A percentile compares a stretch with the other conserved stretches of the same genome.
Conservation (phyloP, 2,797 vertebrate species). For the Cheracebus regulus region DNA sequence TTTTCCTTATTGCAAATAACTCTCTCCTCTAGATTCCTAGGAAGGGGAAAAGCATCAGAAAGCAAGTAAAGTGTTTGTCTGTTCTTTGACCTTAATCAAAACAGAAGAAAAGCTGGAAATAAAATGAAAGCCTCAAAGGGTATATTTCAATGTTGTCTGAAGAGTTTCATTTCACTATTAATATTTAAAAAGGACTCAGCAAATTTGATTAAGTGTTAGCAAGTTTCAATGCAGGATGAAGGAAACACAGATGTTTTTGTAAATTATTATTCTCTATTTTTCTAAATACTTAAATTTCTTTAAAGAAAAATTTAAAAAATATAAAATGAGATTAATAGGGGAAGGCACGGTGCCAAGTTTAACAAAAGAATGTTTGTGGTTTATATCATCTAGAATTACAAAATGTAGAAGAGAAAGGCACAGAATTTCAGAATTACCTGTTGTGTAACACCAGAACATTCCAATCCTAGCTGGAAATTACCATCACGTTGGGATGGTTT, state of each 20-base stretch:
- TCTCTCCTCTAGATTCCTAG: not conserved
- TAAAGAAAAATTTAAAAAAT: not conserved
- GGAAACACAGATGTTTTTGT: not conserved
- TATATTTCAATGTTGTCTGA: not conserved
- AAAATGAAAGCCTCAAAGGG: not conserved
- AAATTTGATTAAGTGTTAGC: not conserved
- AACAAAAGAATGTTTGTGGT: not conserved
- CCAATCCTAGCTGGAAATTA: not conserved
- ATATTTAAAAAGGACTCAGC: not conserved
- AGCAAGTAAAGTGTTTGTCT: not conserved
- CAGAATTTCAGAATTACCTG: not conserved
- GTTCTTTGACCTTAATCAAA: not conserved
- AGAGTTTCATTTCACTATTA: not conserved
- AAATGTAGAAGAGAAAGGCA: not conserved
- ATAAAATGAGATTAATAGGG: not conserved
- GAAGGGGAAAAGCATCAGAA: not conserved
- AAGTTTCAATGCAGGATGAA: not conserved
- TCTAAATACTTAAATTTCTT: not conserved
- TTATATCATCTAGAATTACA: not conserved
- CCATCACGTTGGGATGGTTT: not conserved
- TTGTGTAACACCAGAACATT: not conserved
- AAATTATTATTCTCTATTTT: not conserved
- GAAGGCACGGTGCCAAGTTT: not conserved
- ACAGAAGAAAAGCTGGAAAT: constrained; percentile 35
- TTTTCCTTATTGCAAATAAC: not conserved